These are phyloP conservation scores for Noctua fimbriata DNA, from an alignment of 2,888 invertebrate species.

Conservation along the genomic window DNA sequence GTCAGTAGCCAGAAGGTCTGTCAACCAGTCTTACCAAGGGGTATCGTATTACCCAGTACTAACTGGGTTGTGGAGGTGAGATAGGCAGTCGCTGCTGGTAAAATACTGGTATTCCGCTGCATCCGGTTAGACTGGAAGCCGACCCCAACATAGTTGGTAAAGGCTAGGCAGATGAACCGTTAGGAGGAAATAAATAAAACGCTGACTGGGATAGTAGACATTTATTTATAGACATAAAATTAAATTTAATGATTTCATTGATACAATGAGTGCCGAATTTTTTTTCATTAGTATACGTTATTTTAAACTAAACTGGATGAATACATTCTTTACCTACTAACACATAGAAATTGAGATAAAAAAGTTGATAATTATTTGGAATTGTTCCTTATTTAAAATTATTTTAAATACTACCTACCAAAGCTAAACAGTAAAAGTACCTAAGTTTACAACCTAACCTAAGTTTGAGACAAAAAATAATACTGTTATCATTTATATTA, in stretches of 20 bases:
- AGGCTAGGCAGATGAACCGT: background rate
- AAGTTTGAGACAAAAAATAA: background rate
- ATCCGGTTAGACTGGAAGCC: background rate
- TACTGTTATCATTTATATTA: background rate
- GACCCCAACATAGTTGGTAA: background rate
- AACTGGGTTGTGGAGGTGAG: background rate
- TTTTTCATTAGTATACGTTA: background rate
- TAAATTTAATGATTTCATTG: background rate
- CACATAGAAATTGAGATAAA: background rate
- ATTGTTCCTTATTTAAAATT: background rate
- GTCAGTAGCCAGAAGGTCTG: background rate
- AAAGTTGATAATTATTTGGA: background rate
- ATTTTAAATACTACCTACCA: background rate
- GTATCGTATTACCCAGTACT: background rate
- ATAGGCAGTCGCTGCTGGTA: background rate
- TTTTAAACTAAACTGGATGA: background rate
- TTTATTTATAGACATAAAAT: constrained; percentile 21
- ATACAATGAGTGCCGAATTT: constrained; percentile 17
- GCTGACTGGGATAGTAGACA: background rate
- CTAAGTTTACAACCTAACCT: background rate
- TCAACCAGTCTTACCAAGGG: background rate
- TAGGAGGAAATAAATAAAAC: constrained; percentile 10
- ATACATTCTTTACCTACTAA: background rate
- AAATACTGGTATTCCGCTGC: background rate
- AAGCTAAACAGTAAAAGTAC: background rate